phyloP scores from a whole-genome alignment of 2,797 vertebrate genomes.

The Acrossocheilus wenchowensis region DNA sequence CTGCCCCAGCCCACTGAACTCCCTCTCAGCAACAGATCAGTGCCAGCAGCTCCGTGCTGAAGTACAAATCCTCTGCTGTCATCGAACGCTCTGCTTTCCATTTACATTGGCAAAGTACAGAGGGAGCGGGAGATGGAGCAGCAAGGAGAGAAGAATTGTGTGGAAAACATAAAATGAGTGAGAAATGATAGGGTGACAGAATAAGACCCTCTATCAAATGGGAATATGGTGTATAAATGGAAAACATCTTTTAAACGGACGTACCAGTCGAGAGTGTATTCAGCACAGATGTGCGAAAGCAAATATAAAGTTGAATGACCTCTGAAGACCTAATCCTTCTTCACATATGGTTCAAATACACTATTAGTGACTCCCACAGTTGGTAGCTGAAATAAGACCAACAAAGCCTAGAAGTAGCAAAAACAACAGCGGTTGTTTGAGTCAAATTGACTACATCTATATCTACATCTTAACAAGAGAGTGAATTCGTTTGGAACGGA shows the following conservation, averaged over 20 bases:
- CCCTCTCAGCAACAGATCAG: constrained; percentile 38
- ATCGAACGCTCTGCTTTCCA: constrained; percentile 51
- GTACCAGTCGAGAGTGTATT: neutral
- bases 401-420: neutral
- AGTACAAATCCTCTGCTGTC: constrained; percentile 51
- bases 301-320: neutral
- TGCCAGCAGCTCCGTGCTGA: constrained; percentile 29
- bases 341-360: neutral
- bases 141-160: constrained; percentile 33
- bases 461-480: neutral
- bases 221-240: constrained; percentile 3
- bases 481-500: neutral
- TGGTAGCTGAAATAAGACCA: neutral
- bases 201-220: constrained; percentile 26
- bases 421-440: neutral
- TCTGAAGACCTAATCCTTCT: neutral
- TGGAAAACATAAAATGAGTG: constrained; percentile 15
- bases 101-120: constrained; percentile 50
- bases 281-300: neutral
- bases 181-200: neutral
- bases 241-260: constrained; percentile 34
- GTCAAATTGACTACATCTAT: neutral
- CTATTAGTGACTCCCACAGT: neutral
- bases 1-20: constrained; percentile 30
- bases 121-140: neutral